These are phyloP conservation scores for Phlogophora meticulosa DNA, from an alignment of 2,888 invertebrate species.

Conservation along the genomic window DNA sequence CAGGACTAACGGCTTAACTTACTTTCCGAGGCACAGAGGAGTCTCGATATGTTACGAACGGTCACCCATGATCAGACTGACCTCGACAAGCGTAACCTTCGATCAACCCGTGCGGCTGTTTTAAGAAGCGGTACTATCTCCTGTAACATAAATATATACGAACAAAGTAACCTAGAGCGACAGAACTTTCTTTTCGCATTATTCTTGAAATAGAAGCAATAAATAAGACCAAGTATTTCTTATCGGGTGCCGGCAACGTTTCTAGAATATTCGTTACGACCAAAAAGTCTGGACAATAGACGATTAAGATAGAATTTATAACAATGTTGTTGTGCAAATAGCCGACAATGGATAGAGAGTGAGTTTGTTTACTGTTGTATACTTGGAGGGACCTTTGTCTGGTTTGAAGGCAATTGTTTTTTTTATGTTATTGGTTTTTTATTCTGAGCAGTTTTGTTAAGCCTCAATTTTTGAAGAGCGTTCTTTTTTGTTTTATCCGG, in stretches of 20 bases:
- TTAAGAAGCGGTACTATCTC: too few species aligned
- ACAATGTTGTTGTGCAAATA: conserved; percentile 44
- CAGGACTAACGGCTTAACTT: too few species aligned
- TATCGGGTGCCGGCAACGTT: conserved; percentile 34
- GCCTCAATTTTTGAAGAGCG: not conserved
- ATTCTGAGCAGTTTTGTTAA: not conserved
- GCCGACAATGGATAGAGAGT: conserved; percentile 31
- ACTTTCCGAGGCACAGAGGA: too few species aligned
- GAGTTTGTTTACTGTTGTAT: conserved; percentile 26
- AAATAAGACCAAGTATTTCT: conserved; percentile 46
- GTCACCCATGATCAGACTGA: too few species aligned
- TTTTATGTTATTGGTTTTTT: not conserved
- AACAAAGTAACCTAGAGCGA: not conserved
- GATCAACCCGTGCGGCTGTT: too few species aligned
- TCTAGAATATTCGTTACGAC: conserved; percentile 38
- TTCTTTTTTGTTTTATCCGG: too few species aligned
- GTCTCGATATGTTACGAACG: too few species aligned
- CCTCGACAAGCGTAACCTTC: too few species aligned
- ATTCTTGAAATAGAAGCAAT: conserved; percentile 26
- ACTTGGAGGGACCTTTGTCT: not conserved
- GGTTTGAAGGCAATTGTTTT: conserved; percentile 14
- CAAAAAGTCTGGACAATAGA: conserved; percentile 45
- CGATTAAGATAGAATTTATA: conserved; percentile 59
- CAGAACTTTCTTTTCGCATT: not conserved
- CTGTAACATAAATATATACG: too few species aligned